Evolutionary conservation across 1,140 invertebrate species (phyloP).

Genomic region (Hypsibius dujardini): DNA sequence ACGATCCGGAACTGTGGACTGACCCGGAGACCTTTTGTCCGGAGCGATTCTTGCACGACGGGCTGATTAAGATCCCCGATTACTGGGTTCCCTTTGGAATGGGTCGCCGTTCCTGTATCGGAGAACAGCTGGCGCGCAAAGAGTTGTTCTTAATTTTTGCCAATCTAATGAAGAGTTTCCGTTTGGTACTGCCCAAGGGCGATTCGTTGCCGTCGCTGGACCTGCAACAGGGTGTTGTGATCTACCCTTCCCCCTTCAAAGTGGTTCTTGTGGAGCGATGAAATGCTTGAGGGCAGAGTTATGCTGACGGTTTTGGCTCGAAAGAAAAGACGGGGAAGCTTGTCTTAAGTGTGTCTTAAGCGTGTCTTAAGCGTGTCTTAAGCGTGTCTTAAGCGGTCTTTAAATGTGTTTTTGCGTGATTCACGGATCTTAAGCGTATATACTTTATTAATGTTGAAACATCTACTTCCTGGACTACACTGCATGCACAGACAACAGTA

Average conservation of each 20-base stretch:
- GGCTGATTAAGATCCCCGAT: neutral
- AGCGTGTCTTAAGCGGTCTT: too few relatives aligned
- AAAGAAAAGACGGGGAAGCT: too few relatives aligned
- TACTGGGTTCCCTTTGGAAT: neutral
- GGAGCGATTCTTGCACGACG: slow-evolving; percentile 27
- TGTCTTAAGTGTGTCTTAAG: too few relatives aligned
- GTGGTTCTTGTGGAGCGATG: too few relatives aligned
- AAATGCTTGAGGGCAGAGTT: too few relatives aligned
- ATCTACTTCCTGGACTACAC: too few relatives aligned
- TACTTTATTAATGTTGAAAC: too few relatives aligned
- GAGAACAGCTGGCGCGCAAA: slow-evolving; percentile 23
- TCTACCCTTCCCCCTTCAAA: neutral
- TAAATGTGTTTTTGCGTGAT: too few relatives aligned
- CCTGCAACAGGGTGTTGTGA: neutral
- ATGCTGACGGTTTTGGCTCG: too few relatives aligned
- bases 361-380: too few relatives aligned
- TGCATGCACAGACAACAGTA: too few relatives aligned
- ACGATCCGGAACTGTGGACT: slow-evolving; percentile 26
- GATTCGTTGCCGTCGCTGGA: neutral
- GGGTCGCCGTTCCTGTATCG: slow-evolving; percentile 23
- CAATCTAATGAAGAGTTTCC: slow-evolving; percentile 23
- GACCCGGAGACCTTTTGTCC: slow-evolving; percentile 28
- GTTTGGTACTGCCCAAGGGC: slow-evolving; percentile 20
- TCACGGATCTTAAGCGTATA: too few relatives aligned
- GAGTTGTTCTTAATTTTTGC: slow-evolving; percentile 23